Base-by-base conservation (phyloP, 2,113 vertebrate genomes). In the Rafetus swinhoei region DNA sequence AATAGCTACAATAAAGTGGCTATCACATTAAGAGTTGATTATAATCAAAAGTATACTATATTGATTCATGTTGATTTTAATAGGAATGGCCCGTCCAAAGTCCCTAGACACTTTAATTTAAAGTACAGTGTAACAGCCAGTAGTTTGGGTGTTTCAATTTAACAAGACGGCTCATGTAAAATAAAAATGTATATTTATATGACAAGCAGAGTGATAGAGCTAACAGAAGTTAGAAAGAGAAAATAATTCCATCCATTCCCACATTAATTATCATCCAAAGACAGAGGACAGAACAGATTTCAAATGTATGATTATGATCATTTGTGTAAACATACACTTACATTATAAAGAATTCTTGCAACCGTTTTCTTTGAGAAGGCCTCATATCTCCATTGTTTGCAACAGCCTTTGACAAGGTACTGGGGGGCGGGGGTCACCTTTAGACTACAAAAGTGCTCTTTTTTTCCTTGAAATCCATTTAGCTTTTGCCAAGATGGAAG, bases 121-220 rank as follows among this genome's bases (percentile, higher is more conserved):
- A 86, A 74, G 77, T 54, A 1, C 62, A 5, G 1, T 27, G 90
- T 3, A 45, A 45, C 2, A 72, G 21, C 5, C 7, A 81, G 39
- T 76, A 19, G 16, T 89, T 93, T n/a, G 14, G 3, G 7, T 55
- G 21, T 53, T 94, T 82, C 7, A 90, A 90, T 59, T 93, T 87
- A 85, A 60, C 25, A 81, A 57, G 13, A 79, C 1, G 62, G 24
- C 3, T 82, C 54, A 24, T 50, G 85, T 85, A 81, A 25, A 90
- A 52, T 65, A 65, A 74, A 74, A 39, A 21, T 21, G 19, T 74
- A 24, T 74, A 74, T 24, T 39, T 74, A 22, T 74, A 4, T 74
- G 72, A 74, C 35, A 21, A 5, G 35, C 21, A 74, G 72, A 74
- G n/a, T 11, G 35, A 45, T 74, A 24, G 19, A 74, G 10, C 39